Evolutionary conservation across 2,113 vertebrate genomes (phyloP), one percentile per base, ranked within the genome.

Genomic region (Aleadryas rufinucha): DNA sequence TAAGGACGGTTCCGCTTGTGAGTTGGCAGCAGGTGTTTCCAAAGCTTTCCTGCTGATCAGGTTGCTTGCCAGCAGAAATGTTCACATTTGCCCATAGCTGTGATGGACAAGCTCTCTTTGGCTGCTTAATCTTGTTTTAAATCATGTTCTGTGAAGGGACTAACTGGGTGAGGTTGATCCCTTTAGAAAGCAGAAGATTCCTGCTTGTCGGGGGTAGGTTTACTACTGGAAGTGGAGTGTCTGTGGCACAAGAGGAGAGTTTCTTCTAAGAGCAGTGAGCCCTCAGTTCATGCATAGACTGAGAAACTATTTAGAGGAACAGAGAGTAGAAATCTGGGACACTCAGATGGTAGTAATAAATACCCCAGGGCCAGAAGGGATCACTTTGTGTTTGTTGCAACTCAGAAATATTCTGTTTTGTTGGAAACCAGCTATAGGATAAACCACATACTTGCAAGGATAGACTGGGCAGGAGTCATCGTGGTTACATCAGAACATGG

Each of bases 281-380:
- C 15, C 5, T 2, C 54, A 81, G 17, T 2, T 69, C 54, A 12
- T 20, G 33, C 24, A 69, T 5, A 71, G 42, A 35, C 33, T 61
- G 82, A 80, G 53, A 72, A 86, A 47, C 13, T 35, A 17, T 74
- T 66, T 31, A 72, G 12, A 47, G 39, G 52, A 79, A 66, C 5
- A 75, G 16, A 35, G 22, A 56, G 2, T 8, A 26, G 50, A 78
- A 89, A 78, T 49, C 19, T 52, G 33, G 7, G 28, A 16, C 13
- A 75, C 31, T 82, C 11, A 50, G 30, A 41, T 18, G 2, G 50
- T 28, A 5, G 8, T 35, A 63, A 66, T 44, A 75, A 82, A 70
- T 53, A 63, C 3, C 0, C 0, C 30, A 37, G 27, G 14, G 9
- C 3, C 17, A 65, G 37, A 71, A 77, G 8, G 9, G 37, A 64